Conservation (phyloP, 2,888 invertebrate genomes). For the Drosophila anomalata region DNA sequence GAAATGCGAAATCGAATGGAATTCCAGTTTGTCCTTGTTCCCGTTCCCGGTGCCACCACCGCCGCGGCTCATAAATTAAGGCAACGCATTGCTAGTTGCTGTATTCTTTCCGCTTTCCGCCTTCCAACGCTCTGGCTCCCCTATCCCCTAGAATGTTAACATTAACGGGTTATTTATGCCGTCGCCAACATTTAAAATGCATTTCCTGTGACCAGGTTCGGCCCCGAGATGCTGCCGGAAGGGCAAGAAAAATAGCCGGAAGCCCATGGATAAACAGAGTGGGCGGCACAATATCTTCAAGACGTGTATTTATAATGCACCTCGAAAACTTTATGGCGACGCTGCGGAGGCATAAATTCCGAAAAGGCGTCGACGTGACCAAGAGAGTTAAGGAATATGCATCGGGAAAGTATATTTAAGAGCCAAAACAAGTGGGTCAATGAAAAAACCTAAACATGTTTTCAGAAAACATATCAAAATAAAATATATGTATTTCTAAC, state of each 20-base stretch:
- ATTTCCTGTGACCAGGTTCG: conserved; percentile 58
- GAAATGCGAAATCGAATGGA: conserved; percentile 57
- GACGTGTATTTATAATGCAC: conserved; percentile 68
- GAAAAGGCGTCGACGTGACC: conserved; percentile 31
- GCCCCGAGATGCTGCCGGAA: conserved; percentile 20
- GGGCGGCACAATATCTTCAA: conserved; percentile 55
- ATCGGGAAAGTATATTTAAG: not conserved
- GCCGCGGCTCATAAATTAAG: conserved; percentile 68
- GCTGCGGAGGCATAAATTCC: conserved; percentile 61
- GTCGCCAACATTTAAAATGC: conserved; percentile 73
- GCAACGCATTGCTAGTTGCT: conserved; percentile 62
- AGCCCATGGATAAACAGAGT: conserved; percentile 29
- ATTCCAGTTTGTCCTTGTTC: conserved; percentile 46
- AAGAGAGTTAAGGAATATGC: not conserved
- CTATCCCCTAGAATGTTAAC: conserved; percentile 54
- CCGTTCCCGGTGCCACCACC: conserved; percentile 17
- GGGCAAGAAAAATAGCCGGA: conserved; percentile 41
- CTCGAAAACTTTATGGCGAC: conserved; percentile 62
- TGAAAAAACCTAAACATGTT: not conserved
- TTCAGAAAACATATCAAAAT: not conserved
- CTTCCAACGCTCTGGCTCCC: not conserved
- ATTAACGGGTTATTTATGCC: conserved; percentile 77
- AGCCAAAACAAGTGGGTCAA: not conserved
- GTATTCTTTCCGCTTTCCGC: not conserved
- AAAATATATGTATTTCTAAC: too few species aligned